Evolutionary conservation across 2,113 vertebrate genomes (phyloP).

Genomic region (Meriones unguiculatus): DNA sequence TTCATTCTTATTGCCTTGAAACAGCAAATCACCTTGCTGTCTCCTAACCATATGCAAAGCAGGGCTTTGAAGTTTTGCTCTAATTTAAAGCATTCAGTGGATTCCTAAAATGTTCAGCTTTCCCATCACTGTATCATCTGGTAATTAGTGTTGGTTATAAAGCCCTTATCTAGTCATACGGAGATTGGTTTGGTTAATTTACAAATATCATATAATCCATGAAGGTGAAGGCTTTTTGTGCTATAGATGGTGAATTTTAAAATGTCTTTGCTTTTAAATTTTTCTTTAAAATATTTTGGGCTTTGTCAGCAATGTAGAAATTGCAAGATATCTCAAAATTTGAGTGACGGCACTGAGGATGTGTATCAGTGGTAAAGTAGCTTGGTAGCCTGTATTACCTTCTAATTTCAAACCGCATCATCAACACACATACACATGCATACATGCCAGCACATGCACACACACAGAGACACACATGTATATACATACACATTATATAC

Average conservation of each 20-base stretch:
- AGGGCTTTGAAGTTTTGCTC: not conserved
- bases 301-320: not conserved
- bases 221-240: not conserved
- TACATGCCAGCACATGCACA: not conserved
- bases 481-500: no score
- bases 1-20: constrained; percentile 30
- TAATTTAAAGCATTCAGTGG: not conserved
- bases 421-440: not conserved
- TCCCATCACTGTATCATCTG: not conserved
- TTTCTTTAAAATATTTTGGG: not conserved
- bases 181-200: not conserved
- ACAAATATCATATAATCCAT: not conserved
- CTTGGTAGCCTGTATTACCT: not conserved
- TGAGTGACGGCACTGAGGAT: not conserved
- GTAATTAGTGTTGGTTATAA: not conserved
- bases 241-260: constrained; percentile 25
- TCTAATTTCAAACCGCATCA: not conserved
- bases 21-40: not conserved
- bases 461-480: not conserved
- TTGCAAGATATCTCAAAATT: not conserved
- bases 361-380: not conserved
- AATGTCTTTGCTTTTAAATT: not conserved
- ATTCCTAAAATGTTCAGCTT: not conserved
- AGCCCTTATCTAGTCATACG: not conserved
- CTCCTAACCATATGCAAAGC: constrained; percentile 17